phyloP scores from a whole-genome alignment of 2,888 invertebrate species.

The Eugnorisma glareosa region DNA sequence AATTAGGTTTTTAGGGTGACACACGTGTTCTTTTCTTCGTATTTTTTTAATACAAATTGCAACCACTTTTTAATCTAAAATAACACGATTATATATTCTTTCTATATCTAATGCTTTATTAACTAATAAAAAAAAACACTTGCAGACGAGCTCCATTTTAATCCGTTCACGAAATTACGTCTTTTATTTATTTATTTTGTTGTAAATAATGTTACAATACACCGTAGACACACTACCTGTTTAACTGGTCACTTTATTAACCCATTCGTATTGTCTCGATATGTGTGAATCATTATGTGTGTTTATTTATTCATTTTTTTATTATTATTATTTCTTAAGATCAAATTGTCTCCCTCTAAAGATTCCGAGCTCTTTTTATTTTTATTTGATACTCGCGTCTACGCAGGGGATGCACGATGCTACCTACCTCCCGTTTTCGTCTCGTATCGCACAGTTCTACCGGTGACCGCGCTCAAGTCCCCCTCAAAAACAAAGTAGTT shows the following conservation, averaged over 20 bases:
- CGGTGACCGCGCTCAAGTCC: slow-evolving; percentile 70
- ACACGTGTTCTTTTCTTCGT: slow-evolving; percentile 20
- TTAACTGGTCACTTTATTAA: slow-evolving; percentile 84
- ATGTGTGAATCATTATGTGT: slow-evolving; percentile 81
- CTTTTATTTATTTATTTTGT: slow-evolving; percentile 67
- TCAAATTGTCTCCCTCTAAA: slow-evolving; percentile 89
- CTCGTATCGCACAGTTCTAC: slow-evolving; percentile 66
- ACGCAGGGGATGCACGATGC: slow-evolving; percentile 91
- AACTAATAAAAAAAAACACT: slow-evolving; percentile 60
- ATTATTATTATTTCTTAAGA: slow-evolving; percentile 73
- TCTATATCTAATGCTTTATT: slow-evolving; percentile 50
- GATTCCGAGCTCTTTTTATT: slow-evolving; percentile 86
- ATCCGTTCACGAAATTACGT: slow-evolving; percentile 68
- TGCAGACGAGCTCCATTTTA: slow-evolving; percentile 73
- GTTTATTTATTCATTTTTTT: slow-evolving; percentile 74
- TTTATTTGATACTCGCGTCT: slow-evolving; percentile 84
- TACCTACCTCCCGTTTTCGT: slow-evolving; percentile 85
- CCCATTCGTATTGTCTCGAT: slow-evolving; percentile 84
- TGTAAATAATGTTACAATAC: slow-evolving; percentile 80
- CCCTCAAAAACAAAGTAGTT: slow-evolving; percentile 60
- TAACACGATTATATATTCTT: slow-evolving; percentile 31
- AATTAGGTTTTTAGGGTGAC: slow-evolving; percentile 34
- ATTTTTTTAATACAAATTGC: slow-evolving; percentile 42
- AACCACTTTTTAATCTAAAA: slow-evolving; percentile 46
- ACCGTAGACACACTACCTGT: slow-evolving; percentile 83